phyloP scores from a whole-genome alignment of 2,113 vertebrate genomes.

The Myotis lucifugus region DNA sequence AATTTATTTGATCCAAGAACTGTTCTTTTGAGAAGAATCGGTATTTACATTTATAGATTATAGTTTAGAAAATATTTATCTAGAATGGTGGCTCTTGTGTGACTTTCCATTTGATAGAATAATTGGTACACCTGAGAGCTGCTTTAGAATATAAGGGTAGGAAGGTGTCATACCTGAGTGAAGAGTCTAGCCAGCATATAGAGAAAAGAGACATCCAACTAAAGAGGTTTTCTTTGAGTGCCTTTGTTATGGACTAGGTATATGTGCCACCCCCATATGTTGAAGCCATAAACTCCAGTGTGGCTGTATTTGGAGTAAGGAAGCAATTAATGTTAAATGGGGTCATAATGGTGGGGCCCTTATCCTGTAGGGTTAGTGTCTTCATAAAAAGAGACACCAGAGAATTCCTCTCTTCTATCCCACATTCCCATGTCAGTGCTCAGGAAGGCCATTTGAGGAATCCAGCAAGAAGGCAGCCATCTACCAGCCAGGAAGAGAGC shows the following conservation, averaged over 20 bases:
- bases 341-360: background rate
- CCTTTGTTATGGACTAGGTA: background rate
- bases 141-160: background rate
- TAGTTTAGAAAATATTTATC: background rate
- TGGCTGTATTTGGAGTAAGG: background rate
- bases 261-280: background rate
- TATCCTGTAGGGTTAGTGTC: background rate
- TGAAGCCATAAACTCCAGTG: background rate
- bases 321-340: background rate
- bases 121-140: background rate
- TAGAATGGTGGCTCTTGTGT: background rate
- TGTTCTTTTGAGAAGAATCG: background rate
- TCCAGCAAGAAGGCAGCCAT: background rate
- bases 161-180: background rate
- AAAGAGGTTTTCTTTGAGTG: background rate
- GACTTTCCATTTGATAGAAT: background rate
- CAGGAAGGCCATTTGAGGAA: background rate
- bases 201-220: background rate
- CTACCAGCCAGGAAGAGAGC: background rate
- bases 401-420: background rate
- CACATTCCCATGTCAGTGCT: background rate
- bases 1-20: conserved; percentile 1
- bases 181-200: background rate
- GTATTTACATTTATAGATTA: background rate
- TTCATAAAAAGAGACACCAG: background rate